A percentile compares a stretch with the other conserved stretches of the same genome.
Conservation (phyloP, 2,888 invertebrate species). For the Chalcosyrphus nemorum region DNA sequence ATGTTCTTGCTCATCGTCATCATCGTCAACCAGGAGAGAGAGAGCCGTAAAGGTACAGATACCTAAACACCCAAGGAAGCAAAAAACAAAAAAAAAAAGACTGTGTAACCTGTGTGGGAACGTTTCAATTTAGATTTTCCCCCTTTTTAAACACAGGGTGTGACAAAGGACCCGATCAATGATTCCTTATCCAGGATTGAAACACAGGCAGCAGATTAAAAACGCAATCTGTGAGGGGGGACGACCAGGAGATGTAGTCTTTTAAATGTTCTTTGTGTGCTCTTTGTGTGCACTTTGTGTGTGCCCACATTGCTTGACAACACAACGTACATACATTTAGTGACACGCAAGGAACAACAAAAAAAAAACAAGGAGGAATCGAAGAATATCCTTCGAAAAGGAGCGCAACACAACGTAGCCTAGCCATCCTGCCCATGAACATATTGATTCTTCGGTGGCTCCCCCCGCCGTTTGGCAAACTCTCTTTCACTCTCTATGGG, state of each 20-base stretch:
- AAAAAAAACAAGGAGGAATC: background rate
- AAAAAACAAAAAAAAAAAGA: no score
- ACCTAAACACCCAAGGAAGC: background rate
- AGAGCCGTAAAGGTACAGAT: no score
- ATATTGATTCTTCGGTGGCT: conserved; percentile 53
- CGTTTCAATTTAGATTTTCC: conserved; percentile 13
- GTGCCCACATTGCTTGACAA: conserved; percentile 11
- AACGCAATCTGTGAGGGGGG: conserved; percentile 1
- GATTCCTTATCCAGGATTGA: conserved; percentile 22
- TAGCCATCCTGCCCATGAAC: conserved; percentile 31
- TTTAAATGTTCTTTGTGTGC: conserved; percentile 1
- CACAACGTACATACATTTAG: background rate
- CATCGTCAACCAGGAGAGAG: background rate
- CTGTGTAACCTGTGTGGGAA: conserved; percentile 33
- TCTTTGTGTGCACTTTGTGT: conserved; percentile 39
- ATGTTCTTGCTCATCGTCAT: background rate
- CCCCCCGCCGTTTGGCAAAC: background rate
- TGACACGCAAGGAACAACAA: background rate
- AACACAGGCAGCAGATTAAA: conserved; percentile 22
- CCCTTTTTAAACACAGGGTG: background rate
- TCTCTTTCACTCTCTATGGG: background rate
- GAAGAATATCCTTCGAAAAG: conserved; percentile 32
- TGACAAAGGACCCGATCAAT: conserved; percentile 28
- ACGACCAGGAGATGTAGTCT: background rate
- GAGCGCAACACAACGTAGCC: conserved; percentile 27